phyloP scores from a whole-genome alignment of 2,113 vertebrate genomes.

The Picathartes gymnocephalus region DNA sequence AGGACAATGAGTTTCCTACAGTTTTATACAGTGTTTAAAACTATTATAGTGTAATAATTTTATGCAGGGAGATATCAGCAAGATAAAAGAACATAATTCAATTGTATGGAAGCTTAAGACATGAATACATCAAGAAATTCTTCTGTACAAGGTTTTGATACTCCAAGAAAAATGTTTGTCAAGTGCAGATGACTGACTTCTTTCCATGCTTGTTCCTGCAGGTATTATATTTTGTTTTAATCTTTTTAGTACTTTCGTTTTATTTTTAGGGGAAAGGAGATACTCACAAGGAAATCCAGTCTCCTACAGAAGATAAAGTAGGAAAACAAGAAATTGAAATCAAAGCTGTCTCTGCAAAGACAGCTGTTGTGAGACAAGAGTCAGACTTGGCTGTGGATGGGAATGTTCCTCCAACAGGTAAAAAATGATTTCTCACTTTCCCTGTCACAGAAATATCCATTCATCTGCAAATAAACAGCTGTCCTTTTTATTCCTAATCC shows the following conservation, averaged over 20 bases:
- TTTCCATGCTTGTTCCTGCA: not conserved
- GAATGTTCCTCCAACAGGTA: constrained; percentile 51
- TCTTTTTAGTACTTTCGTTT: not conserved
- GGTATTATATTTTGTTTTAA: not conserved
- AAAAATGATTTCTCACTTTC: not conserved
- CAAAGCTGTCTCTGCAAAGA: not conserved
- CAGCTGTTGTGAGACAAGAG: not conserved
- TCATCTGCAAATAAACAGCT: not conserved
- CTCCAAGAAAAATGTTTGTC: not conserved
- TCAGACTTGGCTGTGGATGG: not conserved
- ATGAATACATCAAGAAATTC: not conserved
- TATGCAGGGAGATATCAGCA: not conserved
- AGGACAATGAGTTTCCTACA: not conserved
- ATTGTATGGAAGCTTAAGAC: not conserved
- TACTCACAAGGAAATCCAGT: not conserved
- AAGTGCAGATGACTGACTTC: not conserved
- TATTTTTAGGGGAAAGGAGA: constrained; percentile 35
- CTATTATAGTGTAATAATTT: not conserved
- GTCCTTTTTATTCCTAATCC: not conserved
- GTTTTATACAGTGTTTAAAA: not conserved
- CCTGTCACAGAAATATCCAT: not conserved
- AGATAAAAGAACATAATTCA: not conserved
- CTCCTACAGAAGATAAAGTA: not conserved
- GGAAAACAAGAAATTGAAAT: constrained; percentile 18
- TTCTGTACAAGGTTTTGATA: not conserved